Conservation (phyloP, 1,140 invertebrate genomes). For the Drosophila sucinea region DNA sequence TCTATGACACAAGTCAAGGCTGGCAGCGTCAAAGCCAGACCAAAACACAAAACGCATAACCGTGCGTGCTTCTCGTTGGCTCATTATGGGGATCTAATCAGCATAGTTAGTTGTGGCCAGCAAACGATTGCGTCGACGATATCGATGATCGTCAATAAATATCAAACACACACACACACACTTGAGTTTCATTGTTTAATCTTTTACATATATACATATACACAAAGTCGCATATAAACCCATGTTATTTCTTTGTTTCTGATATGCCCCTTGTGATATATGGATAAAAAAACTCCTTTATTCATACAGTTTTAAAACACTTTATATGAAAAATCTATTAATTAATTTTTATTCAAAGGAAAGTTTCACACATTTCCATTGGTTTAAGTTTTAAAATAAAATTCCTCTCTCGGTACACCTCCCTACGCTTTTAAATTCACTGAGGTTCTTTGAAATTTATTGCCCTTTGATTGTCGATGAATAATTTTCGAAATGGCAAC, state of each 20-base stretch:
- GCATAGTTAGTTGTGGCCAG: not conserved
- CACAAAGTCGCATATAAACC: not conserved
- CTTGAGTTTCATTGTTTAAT: not conserved
- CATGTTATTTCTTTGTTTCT: not conserved
- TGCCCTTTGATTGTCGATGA: not conserved
- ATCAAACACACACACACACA: not conserved
- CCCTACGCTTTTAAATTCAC: not conserved
- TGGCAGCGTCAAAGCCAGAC: slow-evolving; percentile 11
- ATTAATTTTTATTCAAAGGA: too few relatives aligned
- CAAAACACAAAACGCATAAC: slow-evolving; percentile 4
- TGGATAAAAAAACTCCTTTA: not conserved
- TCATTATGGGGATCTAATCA: not conserved
- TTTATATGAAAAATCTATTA: too few relatives aligned
- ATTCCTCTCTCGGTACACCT: too few relatives aligned
- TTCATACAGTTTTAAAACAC: too few relatives aligned
- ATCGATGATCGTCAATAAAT: not conserved
- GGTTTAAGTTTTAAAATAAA: too few relatives aligned
- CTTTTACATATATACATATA: too few relatives aligned
- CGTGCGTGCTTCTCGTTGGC: not conserved
- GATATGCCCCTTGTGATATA: not conserved
- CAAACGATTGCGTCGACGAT: not conserved
- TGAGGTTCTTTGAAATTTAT: not conserved
- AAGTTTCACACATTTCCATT: too few relatives aligned
- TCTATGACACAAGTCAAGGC: slow-evolving; percentile 21
- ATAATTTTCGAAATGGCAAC: slow-evolving; percentile 1